A percentile compares a stretch with the other conserved stretches of the same genome.
phyloP scores from a whole-genome alignment of 2,888 invertebrate species.

The Blomia tropicalis region DNA sequence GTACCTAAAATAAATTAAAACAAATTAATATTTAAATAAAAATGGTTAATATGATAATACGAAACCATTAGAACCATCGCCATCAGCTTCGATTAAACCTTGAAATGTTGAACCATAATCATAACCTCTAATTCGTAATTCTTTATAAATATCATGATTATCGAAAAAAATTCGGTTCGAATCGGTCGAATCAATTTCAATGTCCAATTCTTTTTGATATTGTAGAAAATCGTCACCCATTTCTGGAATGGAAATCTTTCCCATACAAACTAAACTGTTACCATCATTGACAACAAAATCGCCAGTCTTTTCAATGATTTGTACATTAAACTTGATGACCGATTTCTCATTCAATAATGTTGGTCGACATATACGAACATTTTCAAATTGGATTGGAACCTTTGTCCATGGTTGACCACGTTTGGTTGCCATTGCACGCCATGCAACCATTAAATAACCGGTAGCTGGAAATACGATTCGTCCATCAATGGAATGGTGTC shows the following conservation, averaged over 20 bases:
- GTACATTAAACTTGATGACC: neutral
- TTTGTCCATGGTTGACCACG: constrained; percentile 54
- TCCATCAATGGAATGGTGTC: constrained; percentile 48
- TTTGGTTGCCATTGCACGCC: constrained; percentile 58
- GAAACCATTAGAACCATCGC: constrained; percentile 34
- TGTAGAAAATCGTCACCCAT: constrained; percentile 38
- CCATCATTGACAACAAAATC: constrained; percentile 37
- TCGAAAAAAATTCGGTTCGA: constrained; percentile 16
- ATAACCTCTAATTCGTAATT: constrained; percentile 66
- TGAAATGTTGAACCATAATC: constrained; percentile 65
- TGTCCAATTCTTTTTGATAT: constrained; percentile 31
- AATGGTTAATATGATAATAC: no score
- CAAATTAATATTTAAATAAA: neutral
- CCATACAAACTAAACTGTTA: constrained; percentile 49
- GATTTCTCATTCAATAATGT: constrained; percentile 9
- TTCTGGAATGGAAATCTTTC: constrained; percentile 51
- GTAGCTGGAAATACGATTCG: constrained; percentile 35
- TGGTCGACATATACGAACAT: constrained; percentile 43
- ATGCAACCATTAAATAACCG: constrained; percentile 20
- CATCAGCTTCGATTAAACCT: constrained; percentile 58
- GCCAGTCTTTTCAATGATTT: constrained; percentile 35
- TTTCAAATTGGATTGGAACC: constrained; percentile 66
- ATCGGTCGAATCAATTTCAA: neutral
- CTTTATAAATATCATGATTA: constrained; percentile 59
- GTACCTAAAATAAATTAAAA: neutral